Percentiles rank a stretch among this genome's conserved stretches.
Evolutionary conservation across 2,113 vertebrate genomes (phyloP).

Genomic region (Xenopus borealis): DNA sequence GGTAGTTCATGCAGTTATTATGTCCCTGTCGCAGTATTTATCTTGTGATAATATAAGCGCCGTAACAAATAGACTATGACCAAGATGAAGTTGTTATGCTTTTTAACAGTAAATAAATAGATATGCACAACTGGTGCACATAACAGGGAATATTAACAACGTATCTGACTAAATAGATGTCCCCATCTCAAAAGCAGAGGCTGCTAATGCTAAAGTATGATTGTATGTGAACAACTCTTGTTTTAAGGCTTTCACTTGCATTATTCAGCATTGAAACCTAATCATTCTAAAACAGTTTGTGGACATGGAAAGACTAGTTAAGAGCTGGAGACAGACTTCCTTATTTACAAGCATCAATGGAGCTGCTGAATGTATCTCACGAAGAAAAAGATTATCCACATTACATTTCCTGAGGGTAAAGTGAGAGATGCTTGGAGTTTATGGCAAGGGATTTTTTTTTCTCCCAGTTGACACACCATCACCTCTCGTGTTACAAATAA

Average conservation of each 20-base stretch:
- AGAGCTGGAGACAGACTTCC: constrained; percentile 66
- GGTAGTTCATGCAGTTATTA: neutral
- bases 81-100: too few relatives aligned
- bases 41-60: too few relatives aligned
- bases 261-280: neutral
- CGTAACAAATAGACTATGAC: too few relatives aligned
- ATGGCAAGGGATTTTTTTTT: constrained; percentile 69
- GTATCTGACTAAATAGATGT: too few relatives aligned
- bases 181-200: too few relatives aligned
- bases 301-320: constrained; percentile 65
- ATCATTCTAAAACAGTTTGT: constrained; percentile 64
- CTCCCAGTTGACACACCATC: constrained; percentile 91
- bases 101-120: too few relatives aligned
- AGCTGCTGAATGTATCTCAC: constrained; percentile 77
- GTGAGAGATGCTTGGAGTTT: constrained; percentile 85
- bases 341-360: constrained; percentile 77
- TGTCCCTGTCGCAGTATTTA: too few relatives aligned
- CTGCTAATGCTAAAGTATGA: too few relatives aligned
- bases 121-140: too few relatives aligned
- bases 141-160: too few relatives aligned
- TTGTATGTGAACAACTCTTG: too few relatives aligned
- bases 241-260: neutral
- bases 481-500: constrained; percentile 83
- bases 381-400: constrained; percentile 73
- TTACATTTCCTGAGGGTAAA: constrained; percentile 82